Percentiles rank a stretch among this genome's conserved stretches.
These are phyloP conservation scores for Hydraecia micacea DNA, from an alignment of 2,888 invertebrate genomes.

Conservation along the genomic window DNA sequence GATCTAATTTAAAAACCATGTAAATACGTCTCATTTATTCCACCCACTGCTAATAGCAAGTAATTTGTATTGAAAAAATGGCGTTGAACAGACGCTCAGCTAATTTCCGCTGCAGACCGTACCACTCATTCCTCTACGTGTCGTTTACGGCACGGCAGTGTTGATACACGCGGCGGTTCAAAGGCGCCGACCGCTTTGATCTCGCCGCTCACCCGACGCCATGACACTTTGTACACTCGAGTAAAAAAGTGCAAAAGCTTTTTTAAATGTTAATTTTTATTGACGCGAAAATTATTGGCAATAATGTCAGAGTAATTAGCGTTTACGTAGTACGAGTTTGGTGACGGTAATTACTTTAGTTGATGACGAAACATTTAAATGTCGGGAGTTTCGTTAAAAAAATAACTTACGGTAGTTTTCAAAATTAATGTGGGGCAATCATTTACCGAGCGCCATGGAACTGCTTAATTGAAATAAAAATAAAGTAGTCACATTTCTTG, in stretches of 20 bases:
- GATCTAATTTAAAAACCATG: slow-evolving; percentile 48
- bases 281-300: slow-evolving; percentile 67
- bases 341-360: slow-evolving; percentile 55
- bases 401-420: slow-evolving; percentile 33
- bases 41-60: slow-evolving; percentile 43
- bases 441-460: slow-evolving; percentile 20
- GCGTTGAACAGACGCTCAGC: slow-evolving; percentile 44
- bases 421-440: slow-evolving; percentile 45
- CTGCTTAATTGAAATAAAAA: slow-evolving; percentile 39
- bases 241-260: slow-evolving; percentile 69
- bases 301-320: slow-evolving; percentile 65
- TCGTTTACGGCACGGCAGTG: slow-evolving; percentile 78
- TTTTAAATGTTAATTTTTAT: slow-evolving; percentile 69
- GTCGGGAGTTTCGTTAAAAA: slow-evolving; percentile 48
- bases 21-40: slow-evolving; percentile 49
- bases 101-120: slow-evolving; percentile 66
- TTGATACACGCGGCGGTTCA: slow-evolving; percentile 77
- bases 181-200: slow-evolving; percentile 82
- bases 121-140: slow-evolving; percentile 74
- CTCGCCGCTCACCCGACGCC: slow-evolving; percentile 76
- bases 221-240: slow-evolving; percentile 73
- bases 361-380: slow-evolving; percentile 57
- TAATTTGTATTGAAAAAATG: slow-evolving; percentile 61
- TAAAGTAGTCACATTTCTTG: slow-evolving; percentile 16
- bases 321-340: slow-evolving; percentile 34